phyloP scores from a whole-genome alignment of 2,888 invertebrate species.

The Desoria tigrina region DNA sequence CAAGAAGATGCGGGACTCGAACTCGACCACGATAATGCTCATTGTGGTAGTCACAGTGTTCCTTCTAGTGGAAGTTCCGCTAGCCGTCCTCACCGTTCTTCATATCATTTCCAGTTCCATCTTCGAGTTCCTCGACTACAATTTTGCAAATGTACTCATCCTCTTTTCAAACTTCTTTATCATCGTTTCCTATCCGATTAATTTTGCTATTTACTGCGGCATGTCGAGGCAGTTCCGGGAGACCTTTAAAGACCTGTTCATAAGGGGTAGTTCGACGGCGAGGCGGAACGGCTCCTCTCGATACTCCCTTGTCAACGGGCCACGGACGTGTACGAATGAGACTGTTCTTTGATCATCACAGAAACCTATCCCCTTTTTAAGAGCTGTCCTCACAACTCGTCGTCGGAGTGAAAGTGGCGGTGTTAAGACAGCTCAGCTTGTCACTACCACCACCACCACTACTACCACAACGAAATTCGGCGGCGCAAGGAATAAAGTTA shows the following conservation, averaged over 20 bases:
- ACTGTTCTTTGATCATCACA: conserved; percentile 67
- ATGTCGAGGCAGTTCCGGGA: conserved; percentile 93
- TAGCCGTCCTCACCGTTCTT: conserved; percentile 77
- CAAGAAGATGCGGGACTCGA: conserved; percentile 74
- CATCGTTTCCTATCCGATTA: conserved; percentile 85
- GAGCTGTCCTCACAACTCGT: conserved; percentile 1
- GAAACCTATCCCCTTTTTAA: conserved; percentile 22
- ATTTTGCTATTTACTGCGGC: conserved; percentile 67
- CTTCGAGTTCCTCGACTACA: conserved; percentile 61
- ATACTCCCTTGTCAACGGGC: conserved; percentile 79
- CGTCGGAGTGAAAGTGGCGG: not conserved
- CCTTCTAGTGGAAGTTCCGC: conserved; percentile 77
- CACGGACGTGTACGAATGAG: conserved; percentile 76
- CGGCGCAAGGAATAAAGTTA: not conserved
- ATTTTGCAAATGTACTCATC: conserved; percentile 74
- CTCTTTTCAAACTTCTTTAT: conserved; percentile 88
- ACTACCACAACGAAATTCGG: not conserved
- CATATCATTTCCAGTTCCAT: conserved; percentile 78
- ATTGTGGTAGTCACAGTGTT: conserved; percentile 85
- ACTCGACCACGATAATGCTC: conserved; percentile 83
- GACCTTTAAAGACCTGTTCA: conserved; percentile 81
- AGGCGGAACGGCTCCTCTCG: conserved; percentile 65
- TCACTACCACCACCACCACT: not conserved
- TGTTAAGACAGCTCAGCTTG: not conserved
- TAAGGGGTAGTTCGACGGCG: conserved; percentile 59